Evolutionary conservation across 2,888 invertebrate genomes (phyloP).

Genomic region (Caenorhabditis zanzibari): DNA sequence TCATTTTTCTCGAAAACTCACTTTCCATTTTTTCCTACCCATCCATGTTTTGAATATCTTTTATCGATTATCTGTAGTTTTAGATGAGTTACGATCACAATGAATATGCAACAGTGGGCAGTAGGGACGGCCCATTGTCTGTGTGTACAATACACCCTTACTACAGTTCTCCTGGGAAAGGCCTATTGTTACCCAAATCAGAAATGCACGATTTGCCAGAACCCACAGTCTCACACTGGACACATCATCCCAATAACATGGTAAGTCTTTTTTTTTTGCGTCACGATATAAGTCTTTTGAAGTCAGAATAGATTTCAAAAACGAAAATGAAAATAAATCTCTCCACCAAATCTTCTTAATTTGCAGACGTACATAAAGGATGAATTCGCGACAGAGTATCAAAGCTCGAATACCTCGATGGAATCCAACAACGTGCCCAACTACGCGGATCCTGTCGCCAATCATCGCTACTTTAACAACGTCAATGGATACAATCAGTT

Average conservation of each 20-base stretch:
- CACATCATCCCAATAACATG: neutral
- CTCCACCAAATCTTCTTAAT: slow-evolving; percentile 10
- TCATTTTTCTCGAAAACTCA: neutral
- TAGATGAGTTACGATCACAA: slow-evolving; percentile 29
- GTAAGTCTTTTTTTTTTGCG: slow-evolving; percentile 24
- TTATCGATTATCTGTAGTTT: neutral
- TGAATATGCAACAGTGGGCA: neutral
- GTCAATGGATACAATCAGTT: slow-evolving; percentile 38
- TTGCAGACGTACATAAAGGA: slow-evolving; percentile 39
- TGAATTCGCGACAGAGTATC: slow-evolving; percentile 39
- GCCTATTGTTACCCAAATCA: neutral
- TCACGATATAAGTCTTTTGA: neutral
- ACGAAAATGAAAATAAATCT: neutral
- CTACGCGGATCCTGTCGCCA: slow-evolving; percentile 15
- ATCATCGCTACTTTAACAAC: slow-evolving; percentile 39
- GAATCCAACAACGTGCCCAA: neutral
- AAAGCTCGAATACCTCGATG: neutral
- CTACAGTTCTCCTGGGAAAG: neutral
- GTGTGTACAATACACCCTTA: slow-evolving; percentile 10
- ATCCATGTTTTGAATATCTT: neutral
- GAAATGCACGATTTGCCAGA: neutral
- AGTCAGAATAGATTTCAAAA: no score
- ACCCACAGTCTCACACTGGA: slow-evolving; percentile 5
- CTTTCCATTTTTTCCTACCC: neutral
- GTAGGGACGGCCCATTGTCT: neutral